phyloP scores from a whole-genome alignment of 2,888 invertebrate genomes.

The Coelopa pilipes region DNA sequence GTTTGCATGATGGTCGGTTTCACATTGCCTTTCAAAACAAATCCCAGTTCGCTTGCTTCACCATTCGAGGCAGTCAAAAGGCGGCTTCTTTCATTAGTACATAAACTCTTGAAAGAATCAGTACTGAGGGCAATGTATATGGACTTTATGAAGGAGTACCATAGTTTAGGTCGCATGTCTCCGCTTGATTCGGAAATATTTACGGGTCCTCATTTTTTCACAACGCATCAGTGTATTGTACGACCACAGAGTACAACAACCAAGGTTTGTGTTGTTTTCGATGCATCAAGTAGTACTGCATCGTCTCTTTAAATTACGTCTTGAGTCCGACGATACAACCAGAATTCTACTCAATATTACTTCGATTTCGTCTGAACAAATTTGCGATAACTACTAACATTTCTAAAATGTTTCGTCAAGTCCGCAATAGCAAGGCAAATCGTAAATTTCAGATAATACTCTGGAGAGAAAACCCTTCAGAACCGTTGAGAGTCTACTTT shows the following conservation, averaged over 20 bases:
- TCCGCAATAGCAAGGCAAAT: conserved; percentile 9
- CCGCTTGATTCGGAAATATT: background rate
- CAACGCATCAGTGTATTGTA: conserved; percentile 5
- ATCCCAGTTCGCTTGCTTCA: background rate
- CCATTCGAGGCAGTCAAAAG: conserved; percentile 3
- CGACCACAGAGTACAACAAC: conserved; percentile 6
- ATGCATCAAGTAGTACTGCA: conserved; percentile 12
- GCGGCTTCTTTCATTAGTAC: conserved; percentile 1
- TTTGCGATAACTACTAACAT: conserved; percentile 27
- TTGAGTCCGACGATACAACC: conserved; percentile 21
- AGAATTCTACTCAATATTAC: conserved; percentile 1
- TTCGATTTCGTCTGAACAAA: conserved; percentile 23
- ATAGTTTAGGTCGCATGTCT: conserved; percentile 2
- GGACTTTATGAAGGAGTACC: conserved; percentile 20
- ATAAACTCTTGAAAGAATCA: background rate
- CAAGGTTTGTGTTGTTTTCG: background rate
- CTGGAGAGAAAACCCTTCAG: conserved; percentile 24
- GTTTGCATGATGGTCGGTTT: no score
- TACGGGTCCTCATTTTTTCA: background rate
- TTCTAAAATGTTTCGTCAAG: conserved; percentile 20
- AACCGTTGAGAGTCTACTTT: background rate
- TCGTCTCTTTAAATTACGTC: conserved; percentile 13
- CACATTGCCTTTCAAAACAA: no score
- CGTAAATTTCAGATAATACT: conserved; percentile 16
- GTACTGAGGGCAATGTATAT: background rate